Conservation (phyloP, 92 coral and sea anemone genomes). For the Epizoanthus ramosus region DNA sequence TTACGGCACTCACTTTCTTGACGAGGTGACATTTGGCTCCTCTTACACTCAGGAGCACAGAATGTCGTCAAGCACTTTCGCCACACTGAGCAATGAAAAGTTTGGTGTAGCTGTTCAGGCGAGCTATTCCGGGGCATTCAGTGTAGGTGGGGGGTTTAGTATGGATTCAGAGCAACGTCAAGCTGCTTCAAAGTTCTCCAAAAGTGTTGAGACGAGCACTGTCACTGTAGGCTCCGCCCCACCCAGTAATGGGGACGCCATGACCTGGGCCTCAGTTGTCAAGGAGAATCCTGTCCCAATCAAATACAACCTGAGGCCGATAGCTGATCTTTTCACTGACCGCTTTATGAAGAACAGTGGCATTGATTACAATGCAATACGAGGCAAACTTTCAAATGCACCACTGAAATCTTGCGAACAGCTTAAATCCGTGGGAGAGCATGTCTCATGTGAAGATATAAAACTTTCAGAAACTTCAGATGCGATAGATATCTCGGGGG, state of each 20-base stretch:
- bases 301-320: too few relatives aligned
- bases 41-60: conserved; percentile 50
- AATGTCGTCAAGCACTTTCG: conserved; percentile 29
- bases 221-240: conserved; percentile 60
- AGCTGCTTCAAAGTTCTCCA: conserved; percentile 54
- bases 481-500: too few relatives aligned
- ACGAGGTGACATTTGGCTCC: conserved; percentile 53
- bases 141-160: conserved; percentile 55
- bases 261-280: too few relatives aligned
- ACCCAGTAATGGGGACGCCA: conserved; percentile 21
- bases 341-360: too few relatives aligned
- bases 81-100: conserved; percentile 19
- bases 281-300: too few relatives aligned
- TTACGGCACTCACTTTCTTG: conserved; percentile 57
- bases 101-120: conserved; percentile 57
- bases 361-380: too few relatives aligned
- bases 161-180: conserved; percentile 40
- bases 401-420: too few relatives aligned
- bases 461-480: too few relatives aligned
- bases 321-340: too few relatives aligned
- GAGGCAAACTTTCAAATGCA: too few relatives aligned
- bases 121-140: conserved; percentile 51
- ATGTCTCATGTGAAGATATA: too few relatives aligned
- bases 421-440: too few relatives aligned
- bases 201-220: conserved; percentile 59